Evolutionary conservation across 2,113 vertebrate genomes (phyloP), one percentile per base, ranked within the genome.

Genomic region (Melanotaenia duboulayi): DNA sequence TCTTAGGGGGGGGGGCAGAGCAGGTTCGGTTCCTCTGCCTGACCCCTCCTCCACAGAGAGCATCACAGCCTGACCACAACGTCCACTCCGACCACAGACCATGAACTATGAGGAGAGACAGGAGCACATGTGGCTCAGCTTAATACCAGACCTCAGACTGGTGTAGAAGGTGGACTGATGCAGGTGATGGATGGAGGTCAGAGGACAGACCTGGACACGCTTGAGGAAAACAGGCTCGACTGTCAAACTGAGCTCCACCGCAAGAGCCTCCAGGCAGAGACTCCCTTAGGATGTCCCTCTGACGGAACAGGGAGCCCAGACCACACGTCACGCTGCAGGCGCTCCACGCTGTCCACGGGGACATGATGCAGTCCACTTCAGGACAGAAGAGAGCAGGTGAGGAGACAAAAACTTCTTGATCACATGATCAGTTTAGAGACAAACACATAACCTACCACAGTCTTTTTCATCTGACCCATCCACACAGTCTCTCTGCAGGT

Each of bases 311-410:
- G 2, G 95, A 94, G 2, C 96, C 97, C 13, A 96, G 88, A 4
- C 96, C 96, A 28, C 96, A 98, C n/a, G 94, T 93, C 4, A 80
- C 92, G 11, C 96, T 96, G 92, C 96, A 97, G 24, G 84, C 71
- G 11, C 96, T 96, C 97, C 97, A 97, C 0, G 28, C 20, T 0
- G 94, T 95, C 96, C 97, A 97, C 0, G 85, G 65, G 0, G 94
- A 93, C 88, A 95, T 83, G 66, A 95, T 78, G 4, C 97, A 98
- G 89, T 95, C 95, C 74, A 92, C 96, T 97, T 14, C 2, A 71
- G 19, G 28, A 44, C 2, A 52, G 2, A 1, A 22, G 12, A 80
- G 14, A 13, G 0, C 0, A 17, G 35, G 9, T 11, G 1, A 54
- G 25, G 1, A 22, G 25, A 55, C 3, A 54, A 0, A 69, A 25